These are phyloP conservation scores for Cheirogaleus medius DNA, from an alignment of 2,113 vertebrate genomes.

Conservation along the genomic window DNA sequence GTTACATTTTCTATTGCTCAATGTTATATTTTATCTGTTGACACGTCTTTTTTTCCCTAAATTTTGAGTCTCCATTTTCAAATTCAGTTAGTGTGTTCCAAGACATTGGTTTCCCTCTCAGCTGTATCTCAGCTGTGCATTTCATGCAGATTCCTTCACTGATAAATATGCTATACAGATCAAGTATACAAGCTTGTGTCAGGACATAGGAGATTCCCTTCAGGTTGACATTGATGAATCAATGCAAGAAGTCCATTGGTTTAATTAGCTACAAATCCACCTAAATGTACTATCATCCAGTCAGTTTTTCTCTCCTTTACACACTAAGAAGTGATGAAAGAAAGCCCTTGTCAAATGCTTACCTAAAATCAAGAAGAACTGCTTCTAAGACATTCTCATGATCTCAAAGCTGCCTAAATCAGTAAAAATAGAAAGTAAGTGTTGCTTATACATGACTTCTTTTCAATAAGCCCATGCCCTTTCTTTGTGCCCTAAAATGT, in stretches of 20 bases:
- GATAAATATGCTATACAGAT: not conserved
- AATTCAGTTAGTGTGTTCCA: not conserved
- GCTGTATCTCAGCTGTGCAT: not conserved
- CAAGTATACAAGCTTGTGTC: not conserved
- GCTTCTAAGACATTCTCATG: not conserved
- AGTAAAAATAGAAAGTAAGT: not conserved
- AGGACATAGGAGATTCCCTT: not conserved
- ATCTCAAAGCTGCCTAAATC: not conserved
- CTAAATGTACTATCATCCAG: not conserved
- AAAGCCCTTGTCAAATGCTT: not conserved
- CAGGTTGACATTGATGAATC: not conserved
- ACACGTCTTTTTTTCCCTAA: not conserved
- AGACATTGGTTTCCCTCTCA: not conserved
- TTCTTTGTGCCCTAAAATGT: not conserved
- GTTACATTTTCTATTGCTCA: not conserved
- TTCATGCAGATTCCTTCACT: not conserved
- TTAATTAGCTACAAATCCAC: conserved; percentile 41
- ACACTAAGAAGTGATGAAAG: not conserved
- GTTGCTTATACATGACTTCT: not conserved
- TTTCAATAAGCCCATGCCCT: not conserved
- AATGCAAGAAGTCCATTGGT: not conserved
- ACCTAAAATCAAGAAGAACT: not conserved
- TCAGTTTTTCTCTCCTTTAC: not conserved
- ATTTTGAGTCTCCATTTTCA: not conserved
- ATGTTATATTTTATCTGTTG: not conserved